phyloP scores from a whole-genome alignment of 2,888 invertebrate genomes.

The Calliphora vomitoria region DNA sequence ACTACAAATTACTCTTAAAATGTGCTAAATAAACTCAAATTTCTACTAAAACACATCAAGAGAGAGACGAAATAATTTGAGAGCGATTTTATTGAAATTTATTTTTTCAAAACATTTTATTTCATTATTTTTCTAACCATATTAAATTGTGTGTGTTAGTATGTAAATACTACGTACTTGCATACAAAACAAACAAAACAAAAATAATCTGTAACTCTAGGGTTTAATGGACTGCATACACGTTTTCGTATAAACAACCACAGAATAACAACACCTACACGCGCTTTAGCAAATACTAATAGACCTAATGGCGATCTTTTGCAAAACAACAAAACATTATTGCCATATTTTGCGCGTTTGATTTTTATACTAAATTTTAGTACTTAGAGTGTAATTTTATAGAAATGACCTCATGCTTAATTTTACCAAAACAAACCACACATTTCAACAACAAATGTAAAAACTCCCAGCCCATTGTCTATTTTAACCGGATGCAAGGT shows the following conservation, averaged over 20 bases:
- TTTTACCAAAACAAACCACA: slow-evolving; percentile 35
- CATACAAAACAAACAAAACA: neutral
- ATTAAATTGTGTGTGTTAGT: neutral
- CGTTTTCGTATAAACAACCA: slow-evolving; percentile 21
- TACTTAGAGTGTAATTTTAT: slow-evolving; percentile 1
- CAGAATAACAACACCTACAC: slow-evolving; percentile 15
- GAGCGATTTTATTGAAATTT: too few relatives aligned
- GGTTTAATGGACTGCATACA: slow-evolving; percentile 49
- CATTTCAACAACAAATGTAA: slow-evolving; percentile 1
- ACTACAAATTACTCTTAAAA: too few relatives aligned
- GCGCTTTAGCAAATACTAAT: slow-evolving; percentile 17
- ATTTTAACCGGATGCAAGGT: slow-evolving; percentile 68
- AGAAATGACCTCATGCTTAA: slow-evolving; percentile 52
- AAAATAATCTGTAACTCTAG: slow-evolving; percentile 42
- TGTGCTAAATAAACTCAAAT: too few relatives aligned
- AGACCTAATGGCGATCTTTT: slow-evolving; percentile 1
- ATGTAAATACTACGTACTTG: neutral
- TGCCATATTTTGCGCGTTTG: neutral
- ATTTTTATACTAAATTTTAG: slow-evolving; percentile 6
- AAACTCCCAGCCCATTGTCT: slow-evolving; percentile 67
- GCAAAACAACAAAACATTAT: slow-evolving; percentile 1
- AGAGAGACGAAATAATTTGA: neutral
- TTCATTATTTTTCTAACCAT: neutral
- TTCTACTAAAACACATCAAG: neutral
- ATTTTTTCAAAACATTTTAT: slow-evolving; percentile 4